Conservation (phyloP, 2,888 invertebrate genomes). For the Heliconius charithonia region DNA sequence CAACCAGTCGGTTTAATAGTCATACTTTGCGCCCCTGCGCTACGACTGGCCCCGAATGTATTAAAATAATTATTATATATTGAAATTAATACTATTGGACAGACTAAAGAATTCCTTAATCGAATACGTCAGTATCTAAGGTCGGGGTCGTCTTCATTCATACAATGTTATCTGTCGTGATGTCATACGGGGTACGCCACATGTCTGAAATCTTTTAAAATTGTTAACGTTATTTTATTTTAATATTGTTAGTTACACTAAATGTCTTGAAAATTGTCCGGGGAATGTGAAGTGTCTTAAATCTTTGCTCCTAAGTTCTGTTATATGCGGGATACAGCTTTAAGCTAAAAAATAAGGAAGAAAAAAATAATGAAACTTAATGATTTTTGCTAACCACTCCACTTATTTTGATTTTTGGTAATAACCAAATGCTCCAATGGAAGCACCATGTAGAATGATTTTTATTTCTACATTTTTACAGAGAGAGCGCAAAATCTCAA, state of each 20-base stretch:
- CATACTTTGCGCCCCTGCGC: too few species aligned
- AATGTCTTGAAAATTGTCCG: not conserved
- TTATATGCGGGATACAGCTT: too few species aligned
- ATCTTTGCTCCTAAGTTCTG: not conserved
- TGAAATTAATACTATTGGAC: not conserved
- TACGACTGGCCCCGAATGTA: too few species aligned
- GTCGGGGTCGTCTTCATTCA: conserved; percentile 35
- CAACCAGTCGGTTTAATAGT: too few species aligned
- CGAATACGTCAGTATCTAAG: conserved; percentile 31
- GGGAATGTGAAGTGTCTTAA: not conserved
- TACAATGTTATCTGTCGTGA: conserved; percentile 26
- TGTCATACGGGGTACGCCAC: conserved; percentile 13
- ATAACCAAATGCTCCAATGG: too few species aligned
- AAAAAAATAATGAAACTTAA: too few species aligned
- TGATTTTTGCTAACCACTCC: too few species aligned
- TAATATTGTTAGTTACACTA: not conserved
- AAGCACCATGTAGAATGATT: too few species aligned
- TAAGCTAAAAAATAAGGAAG: too few species aligned
- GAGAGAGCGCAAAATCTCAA: too few species aligned
- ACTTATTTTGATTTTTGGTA: too few species aligned
- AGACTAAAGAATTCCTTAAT: conserved; percentile 15
- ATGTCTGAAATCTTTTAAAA: conserved; percentile 2
- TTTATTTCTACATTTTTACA: too few species aligned
- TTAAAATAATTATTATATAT: not conserved
- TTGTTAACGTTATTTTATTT: not conserved